Evolutionary conservation across 2,797 vertebrate genomes (phyloP), one percentile per base, ranked within the genome.

Genomic region (Gadopsis marmoratus): DNA sequence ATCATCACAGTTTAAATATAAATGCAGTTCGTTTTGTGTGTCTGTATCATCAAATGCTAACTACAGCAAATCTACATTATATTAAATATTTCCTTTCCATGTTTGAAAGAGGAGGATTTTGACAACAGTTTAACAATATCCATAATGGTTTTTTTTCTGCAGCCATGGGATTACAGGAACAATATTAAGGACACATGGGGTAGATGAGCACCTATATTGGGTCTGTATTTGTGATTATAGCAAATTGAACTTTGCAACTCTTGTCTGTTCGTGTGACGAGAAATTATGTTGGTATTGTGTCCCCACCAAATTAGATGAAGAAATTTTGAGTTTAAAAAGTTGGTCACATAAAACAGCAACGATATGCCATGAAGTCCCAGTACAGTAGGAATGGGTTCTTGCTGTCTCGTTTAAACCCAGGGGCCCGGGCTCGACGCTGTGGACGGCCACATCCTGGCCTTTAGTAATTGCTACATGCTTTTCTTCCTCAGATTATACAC

Each of bases 401-500:
- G 73, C 74, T 50, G 79, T 82, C 64, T 83, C 60, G 54, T 86
- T 82, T 86, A 84, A 88, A 82, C 86, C 82, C 69, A 59, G 85
- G 76, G 89, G 87, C 91, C 85, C 56, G 41, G 74, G 83, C 89
- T 72, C 89, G 81, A 91, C 80, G 86, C 84, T 84, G 85, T 92
- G 91, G 91, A 92, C 16, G 78, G 89, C 94, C 93, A 94, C 92
- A 93, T 94, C 93, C 92, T 92, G 89, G 92, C 82, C 88, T 87
- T 89, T 91, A 94, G 93, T 95, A 95, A 95, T 93, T 94, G 92
- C 94, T 93, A 92, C 92, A 93, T 95, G 93, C 93, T 82, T 94
- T 84, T 92, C 84, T 89, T 91, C 68, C 83, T 92, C 92, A 90
- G 94, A 96, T 96, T 95, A 94, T 90, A 94, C 92, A 37, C 86